Base-by-base conservation (phyloP, 1,140 invertebrate species). In the Trissolcus basalis region DNA sequence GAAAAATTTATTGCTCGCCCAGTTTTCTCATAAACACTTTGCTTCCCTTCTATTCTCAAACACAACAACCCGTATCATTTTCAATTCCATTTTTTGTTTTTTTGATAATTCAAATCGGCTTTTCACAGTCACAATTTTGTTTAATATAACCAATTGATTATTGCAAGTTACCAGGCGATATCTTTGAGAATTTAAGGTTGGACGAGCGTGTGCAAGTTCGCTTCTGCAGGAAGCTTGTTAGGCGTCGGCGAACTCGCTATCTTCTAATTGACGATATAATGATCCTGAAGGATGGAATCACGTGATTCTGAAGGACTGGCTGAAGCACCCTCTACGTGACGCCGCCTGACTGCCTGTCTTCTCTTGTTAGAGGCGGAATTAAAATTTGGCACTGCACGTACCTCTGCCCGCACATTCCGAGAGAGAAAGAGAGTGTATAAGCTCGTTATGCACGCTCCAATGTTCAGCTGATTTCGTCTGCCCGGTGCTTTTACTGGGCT, bases 231-330 rank as follows among this genome's bases (percentile, higher is more conserved):
- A 88, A 87, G 87, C 87, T 89, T 89, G 87, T 89, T 89, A 88
- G 84, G 83, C 86, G 85, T 83, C 79, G 85, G 82, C 80, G 80
- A 81, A 81, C 80, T 87, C 80, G 82, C 85, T 82, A 85, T 87
- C 86, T 87, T 87, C 87, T 89, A 89, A 89, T 88, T 89, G 87
- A 87, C 85, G 86, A 88, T 89, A 89, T 88, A 89, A 89, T 88
- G 87, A 89, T 88, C 85, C 82, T 87, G 83, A 87, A 87, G 87
- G 86, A 89, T 88, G 82, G 83, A 87, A 86, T 84, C 85, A 82
- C 75, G 69, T 82, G 77, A 82, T 81, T 80, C 79, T 83, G 81
- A 85, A 86, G 83, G 80, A 81, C 81, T 74, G 59, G 75, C 79
- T 80, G 61, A 74, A 81, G 81, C 76, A 81, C 81, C 80, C 80